These are phyloP conservation scores for Aramus guarauna DNA, from an alignment of 2,113 vertebrate genomes.

Conservation along the genomic window DNA sequence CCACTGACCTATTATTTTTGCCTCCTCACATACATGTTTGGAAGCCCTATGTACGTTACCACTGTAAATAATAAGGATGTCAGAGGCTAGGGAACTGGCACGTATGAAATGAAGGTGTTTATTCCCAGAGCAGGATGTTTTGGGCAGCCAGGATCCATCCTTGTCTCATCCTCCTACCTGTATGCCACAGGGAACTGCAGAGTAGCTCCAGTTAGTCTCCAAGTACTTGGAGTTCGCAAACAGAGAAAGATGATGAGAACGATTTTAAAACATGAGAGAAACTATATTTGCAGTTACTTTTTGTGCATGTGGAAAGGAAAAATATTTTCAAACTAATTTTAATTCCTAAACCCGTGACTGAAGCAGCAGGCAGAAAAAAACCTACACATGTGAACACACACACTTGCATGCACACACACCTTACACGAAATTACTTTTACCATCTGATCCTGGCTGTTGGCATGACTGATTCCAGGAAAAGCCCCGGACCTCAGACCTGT, in stretches of 20 bases:
- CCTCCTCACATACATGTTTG: neutral
- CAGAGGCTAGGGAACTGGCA: neutral
- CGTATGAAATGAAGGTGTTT: neutral
- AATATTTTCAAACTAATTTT: neutral
- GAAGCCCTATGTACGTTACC: neutral
- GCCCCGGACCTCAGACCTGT: neutral
- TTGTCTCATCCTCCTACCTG: neutral
- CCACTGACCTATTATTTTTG: neutral
- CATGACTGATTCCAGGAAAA: neutral
- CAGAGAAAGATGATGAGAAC: neutral
- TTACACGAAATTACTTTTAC: neutral
- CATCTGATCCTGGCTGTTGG: neutral
- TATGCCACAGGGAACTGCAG: neutral
- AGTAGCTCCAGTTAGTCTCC: neutral
- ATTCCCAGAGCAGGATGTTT: neutral
- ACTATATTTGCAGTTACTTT: neutral
- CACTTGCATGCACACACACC: neutral
- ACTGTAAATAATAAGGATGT: neutral
- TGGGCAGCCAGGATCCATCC: neutral
- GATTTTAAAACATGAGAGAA: neutral
- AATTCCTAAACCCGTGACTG: neutral
- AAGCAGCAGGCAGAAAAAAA: neutral
- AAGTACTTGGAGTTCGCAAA: neutral
- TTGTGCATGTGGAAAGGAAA: neutral
- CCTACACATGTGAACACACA: accelerated